Percentiles rank a stretch among this genome's conserved stretches.
Conservation (phyloP, 2,113 vertebrate genomes). For the Copsychus sechellarum region DNA sequence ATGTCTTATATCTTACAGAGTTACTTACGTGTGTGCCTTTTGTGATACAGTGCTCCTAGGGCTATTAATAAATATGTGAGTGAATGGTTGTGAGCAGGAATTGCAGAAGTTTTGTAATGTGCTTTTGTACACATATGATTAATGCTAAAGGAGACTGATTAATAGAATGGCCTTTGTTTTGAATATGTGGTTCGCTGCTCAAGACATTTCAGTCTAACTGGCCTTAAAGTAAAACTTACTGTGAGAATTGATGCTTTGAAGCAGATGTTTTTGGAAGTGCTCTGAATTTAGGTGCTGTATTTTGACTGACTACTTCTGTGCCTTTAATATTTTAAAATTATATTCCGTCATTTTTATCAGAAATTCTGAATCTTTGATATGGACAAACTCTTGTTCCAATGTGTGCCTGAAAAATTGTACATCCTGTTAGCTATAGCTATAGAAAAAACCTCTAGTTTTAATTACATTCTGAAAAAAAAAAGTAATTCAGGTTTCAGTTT, state of each 20-base stretch:
- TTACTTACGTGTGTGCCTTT: not conserved
- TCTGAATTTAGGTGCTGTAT: not conserved
- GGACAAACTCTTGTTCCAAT: not conserved
- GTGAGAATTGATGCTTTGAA: not conserved
- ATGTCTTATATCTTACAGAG: not conserved
- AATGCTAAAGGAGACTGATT: not conserved
- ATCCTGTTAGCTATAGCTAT: not conserved
- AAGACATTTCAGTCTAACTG: not conserved
- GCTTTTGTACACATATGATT: not conserved
- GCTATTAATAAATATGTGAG: not conserved
- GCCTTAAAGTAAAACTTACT: not conserved
- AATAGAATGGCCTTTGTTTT: not conserved
- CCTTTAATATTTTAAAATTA: not conserved
- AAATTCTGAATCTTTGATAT: not conserved
- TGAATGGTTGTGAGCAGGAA: not conserved
- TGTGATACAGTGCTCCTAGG: not conserved
- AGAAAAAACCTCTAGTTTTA: not conserved
- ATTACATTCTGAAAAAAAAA: not conserved
- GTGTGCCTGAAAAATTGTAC: not conserved
- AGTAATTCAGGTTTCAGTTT: not conserved
- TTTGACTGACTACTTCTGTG: not conserved
- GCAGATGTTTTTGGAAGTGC: not conserved
- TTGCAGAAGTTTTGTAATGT: not conserved
- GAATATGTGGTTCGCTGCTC: not conserved
- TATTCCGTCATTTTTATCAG: not conserved